These are phyloP conservation scores for Conopomorpha cramerella DNA, from an alignment of 1,140 invertebrate genomes.

Conservation along the genomic window DNA sequence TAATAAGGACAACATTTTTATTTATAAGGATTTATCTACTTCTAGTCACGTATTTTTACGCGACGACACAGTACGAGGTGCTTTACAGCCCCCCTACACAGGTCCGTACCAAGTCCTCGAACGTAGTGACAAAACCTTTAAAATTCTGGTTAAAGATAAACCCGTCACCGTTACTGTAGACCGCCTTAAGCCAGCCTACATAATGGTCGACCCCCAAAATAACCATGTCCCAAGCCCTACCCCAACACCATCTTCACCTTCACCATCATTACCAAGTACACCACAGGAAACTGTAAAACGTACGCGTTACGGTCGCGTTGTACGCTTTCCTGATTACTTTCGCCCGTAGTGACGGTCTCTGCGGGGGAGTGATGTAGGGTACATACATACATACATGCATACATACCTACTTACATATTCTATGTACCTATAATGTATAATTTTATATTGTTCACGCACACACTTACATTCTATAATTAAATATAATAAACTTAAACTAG, in stretches of 20 bases:
- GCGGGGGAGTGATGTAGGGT: slow-evolving; percentile 3
- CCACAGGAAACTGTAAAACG: too few species aligned
- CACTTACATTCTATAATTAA: too few species aligned
- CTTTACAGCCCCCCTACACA: slow-evolving; percentile 16
- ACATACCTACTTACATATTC: too few species aligned
- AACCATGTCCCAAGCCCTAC: too few species aligned
- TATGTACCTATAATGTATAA: too few species aligned
- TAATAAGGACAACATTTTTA: background rate
- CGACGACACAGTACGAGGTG: slow-evolving; percentile 10
- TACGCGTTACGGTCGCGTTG: slow-evolving; percentile 1
- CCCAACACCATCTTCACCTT: too few species aligned
- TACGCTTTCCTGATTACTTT: slow-evolving; percentile 5
- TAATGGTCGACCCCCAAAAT: background rate
- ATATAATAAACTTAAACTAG: too few species aligned
- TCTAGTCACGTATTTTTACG: slow-evolving; percentile 17
- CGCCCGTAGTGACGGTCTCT: slow-evolving; percentile 6
- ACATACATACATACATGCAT: too few species aligned
- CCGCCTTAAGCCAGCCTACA: slow-evolving; percentile 18
- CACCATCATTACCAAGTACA: too few species aligned
- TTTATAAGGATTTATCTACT: slow-evolving; percentile 10
- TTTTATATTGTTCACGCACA: too few species aligned
- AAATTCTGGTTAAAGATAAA: slow-evolving; percentile 3
- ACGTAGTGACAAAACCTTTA: background rate
- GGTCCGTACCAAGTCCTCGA: slow-evolving; percentile 17
- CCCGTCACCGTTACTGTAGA: slow-evolving; percentile 15